These are phyloP conservation scores for Xestia sexstrigata DNA, from an alignment of 2,888 invertebrate genomes.

Conservation along the genomic window DNA sequence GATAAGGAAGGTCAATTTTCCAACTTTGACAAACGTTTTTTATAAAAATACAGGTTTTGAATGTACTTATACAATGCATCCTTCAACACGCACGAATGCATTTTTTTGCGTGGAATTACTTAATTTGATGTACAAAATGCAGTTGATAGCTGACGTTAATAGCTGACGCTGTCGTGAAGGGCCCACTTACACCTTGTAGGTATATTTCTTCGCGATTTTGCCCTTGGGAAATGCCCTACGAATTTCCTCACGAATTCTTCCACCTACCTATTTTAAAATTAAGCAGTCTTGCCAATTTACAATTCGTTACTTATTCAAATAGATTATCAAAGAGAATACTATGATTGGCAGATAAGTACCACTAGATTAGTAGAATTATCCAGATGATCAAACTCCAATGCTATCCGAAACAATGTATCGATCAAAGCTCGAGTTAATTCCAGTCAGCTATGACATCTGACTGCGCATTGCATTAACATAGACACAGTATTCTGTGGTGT, in stretches of 20 bases:
- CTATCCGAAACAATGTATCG: slow-evolving; percentile 42
- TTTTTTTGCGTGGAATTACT: neutral
- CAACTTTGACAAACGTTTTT: too few species aligned
- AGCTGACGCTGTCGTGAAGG: neutral
- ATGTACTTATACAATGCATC: neutral
- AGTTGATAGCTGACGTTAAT: too few species aligned
- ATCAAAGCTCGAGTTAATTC: slow-evolving; percentile 61
- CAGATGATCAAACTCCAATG: slow-evolving; percentile 17
- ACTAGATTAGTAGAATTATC: slow-evolving; percentile 17
- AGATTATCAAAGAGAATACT: too few species aligned
- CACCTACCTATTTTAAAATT: neutral
- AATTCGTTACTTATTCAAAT: too few species aligned
- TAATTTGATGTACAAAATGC: neutral
- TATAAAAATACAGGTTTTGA: neutral
- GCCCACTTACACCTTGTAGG: neutral
- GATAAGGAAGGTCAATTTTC: too few species aligned
- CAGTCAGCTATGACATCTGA: slow-evolving; percentile 34
- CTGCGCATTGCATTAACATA: slow-evolving; percentile 20
- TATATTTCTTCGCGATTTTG: neutral
- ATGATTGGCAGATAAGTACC: too few species aligned
- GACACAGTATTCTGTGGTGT: neutral
- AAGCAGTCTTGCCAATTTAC: neutral
- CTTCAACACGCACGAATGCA: too few species aligned
- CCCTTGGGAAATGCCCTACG: neutral
- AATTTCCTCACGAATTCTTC: neutral